Conservation (phyloP, 2,797 vertebrate genomes). For the Okamejei kenojei region DNA sequence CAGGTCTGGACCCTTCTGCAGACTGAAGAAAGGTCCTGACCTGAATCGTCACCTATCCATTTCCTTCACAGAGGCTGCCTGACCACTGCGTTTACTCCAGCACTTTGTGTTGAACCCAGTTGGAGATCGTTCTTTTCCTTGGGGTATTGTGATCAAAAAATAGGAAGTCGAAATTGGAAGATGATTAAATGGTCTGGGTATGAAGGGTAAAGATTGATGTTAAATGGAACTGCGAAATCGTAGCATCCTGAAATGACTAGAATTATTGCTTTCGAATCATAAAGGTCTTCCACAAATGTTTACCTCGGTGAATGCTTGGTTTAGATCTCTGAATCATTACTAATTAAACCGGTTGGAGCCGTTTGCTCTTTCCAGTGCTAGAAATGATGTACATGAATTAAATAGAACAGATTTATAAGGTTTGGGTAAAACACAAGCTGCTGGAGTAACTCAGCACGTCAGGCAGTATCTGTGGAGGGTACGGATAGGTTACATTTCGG, state of each 20-base stretch:
- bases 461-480: too few relatives aligned
- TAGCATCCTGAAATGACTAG: not conserved
- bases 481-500: too few relatives aligned
- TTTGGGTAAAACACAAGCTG: too few relatives aligned
- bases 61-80: too few relatives aligned
- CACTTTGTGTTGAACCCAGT: too few relatives aligned
- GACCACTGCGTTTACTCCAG: too few relatives aligned
- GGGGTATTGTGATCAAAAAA: not conserved
- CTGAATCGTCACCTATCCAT: too few relatives aligned
- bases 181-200: not conserved
- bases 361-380: not conserved
- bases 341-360: not conserved
- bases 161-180: not conserved
- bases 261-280: too few relatives aligned
- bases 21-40: too few relatives aligned
- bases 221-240: not conserved
- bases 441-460: too few relatives aligned
- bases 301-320: not conserved
- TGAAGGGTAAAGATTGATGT: not conserved
- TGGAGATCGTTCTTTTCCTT: not conserved
- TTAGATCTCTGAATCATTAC: not conserved
- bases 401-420: not conserved
- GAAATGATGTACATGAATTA: not conserved
- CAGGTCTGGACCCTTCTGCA: too few relatives aligned
- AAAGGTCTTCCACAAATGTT: not conserved